These are phyloP conservation scores for Ichneumoninae sp. DNA, from an alignment of 2,888 invertebrate species.

Conservation along the genomic window DNA sequence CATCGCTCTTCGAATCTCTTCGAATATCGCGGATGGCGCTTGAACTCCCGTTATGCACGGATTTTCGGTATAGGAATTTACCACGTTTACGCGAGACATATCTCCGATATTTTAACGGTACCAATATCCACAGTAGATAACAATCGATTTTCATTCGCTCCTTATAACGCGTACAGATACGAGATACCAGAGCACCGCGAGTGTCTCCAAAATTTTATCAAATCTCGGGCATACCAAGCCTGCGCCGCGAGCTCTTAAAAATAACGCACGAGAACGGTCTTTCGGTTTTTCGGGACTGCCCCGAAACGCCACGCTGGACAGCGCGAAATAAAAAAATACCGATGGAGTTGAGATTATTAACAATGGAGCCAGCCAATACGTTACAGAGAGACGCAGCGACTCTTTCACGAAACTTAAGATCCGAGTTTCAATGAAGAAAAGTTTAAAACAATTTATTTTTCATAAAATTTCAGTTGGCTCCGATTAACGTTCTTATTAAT, in stretches of 20 bases:
- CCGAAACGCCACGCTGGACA: no score
- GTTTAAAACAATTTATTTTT: background rate
- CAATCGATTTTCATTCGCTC: slow-evolving; percentile 10
- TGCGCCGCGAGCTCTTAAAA: background rate
- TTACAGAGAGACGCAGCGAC: background rate
- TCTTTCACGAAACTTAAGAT: background rate
- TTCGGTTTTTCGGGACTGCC: background rate
- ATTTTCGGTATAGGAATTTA: background rate
- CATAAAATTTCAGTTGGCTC: background rate
- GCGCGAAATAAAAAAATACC: background rate
- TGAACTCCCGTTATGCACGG: background rate
- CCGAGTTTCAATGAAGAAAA: background rate
- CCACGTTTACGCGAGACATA: background rate
- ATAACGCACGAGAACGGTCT: background rate
- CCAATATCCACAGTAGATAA: background rate
- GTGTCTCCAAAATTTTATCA: background rate
- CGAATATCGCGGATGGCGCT: background rate
- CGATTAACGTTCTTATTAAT: background rate
- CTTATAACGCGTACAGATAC: background rate
- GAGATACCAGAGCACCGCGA: background rate
- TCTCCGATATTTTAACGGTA: background rate
- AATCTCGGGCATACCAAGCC: background rate
- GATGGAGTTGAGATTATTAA: background rate
- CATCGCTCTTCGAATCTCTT: slow-evolving; percentile 43
- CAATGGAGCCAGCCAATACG: background rate